Conservation (phyloP, 2,113 vertebrate species). For the cat (Felis catus) region DNA sequence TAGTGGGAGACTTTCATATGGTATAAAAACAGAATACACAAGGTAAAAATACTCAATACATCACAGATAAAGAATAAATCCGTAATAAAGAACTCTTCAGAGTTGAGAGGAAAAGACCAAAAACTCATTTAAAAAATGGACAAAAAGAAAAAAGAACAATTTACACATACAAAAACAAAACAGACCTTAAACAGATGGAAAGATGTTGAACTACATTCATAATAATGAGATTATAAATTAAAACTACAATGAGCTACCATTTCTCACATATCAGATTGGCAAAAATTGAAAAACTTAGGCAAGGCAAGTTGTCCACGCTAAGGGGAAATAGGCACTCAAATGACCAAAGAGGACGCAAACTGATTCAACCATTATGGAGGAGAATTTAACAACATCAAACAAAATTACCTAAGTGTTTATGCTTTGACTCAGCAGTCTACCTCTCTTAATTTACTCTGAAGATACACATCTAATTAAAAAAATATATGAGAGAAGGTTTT, state of each 20-base stretch:
- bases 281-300: conserved; percentile 1
- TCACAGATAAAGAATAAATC: background rate
- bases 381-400: background rate
- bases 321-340: background rate
- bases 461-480: background rate
- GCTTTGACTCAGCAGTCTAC: background rate
- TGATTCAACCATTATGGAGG: background rate
- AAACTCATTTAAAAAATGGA: background rate
- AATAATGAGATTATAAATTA: background rate
- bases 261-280: background rate
- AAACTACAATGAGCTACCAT: background rate
- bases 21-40: background rate
- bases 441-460: background rate
- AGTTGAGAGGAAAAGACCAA: background rate
- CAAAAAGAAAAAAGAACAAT: background rate
- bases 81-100: background rate
- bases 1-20: background rate
- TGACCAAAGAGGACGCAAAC: background rate
- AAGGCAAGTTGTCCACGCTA: background rate
- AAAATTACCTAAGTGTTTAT: background rate
- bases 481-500: background rate
- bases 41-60: background rate
- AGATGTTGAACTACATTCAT: background rate
- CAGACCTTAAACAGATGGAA: background rate
- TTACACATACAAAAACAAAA: background rate